phyloP scores from a whole-genome alignment of 92 coral and sea anemone genomes.

The Parazoanthus atlanticus region DNA sequence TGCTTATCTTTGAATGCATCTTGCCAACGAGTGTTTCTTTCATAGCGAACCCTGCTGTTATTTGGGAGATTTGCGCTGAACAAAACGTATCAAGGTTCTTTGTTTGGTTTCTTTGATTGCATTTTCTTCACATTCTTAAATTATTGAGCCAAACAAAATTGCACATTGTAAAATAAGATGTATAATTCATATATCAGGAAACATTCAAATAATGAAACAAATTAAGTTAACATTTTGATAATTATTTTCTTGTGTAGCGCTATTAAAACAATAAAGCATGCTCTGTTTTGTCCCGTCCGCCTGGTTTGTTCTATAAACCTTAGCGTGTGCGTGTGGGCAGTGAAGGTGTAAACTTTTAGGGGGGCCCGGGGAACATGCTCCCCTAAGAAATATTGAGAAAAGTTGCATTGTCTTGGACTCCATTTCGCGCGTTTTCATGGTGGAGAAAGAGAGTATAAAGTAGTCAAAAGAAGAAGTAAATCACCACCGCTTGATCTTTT shows the following conservation, averaged over 20 bases:
- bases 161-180: background rate
- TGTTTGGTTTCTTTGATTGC: background rate
- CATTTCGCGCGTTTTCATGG: too few species aligned
- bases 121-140: background rate
- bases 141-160: too few species aligned
- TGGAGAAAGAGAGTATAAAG: too few species aligned
- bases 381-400: too few species aligned
- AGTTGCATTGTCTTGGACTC: too few species aligned
- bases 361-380: too few species aligned
- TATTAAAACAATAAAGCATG: background rate
- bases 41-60: background rate
- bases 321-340: background rate
- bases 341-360: too few species aligned
- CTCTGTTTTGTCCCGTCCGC: background rate
- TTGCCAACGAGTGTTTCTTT: background rate
- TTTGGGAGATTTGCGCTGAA: background rate
- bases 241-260: background rate
- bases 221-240: too few species aligned
- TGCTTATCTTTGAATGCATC: background rate
- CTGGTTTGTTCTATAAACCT: background rate
- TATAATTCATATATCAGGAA: background rate
- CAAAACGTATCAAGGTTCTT: background rate
- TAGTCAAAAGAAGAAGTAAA: too few species aligned
- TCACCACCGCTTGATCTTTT: too few species aligned
- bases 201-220: background rate